Evolutionary conservation across 2,113 vertebrate species (phyloP).

Genomic region (Platycercus adscitus): DNA sequence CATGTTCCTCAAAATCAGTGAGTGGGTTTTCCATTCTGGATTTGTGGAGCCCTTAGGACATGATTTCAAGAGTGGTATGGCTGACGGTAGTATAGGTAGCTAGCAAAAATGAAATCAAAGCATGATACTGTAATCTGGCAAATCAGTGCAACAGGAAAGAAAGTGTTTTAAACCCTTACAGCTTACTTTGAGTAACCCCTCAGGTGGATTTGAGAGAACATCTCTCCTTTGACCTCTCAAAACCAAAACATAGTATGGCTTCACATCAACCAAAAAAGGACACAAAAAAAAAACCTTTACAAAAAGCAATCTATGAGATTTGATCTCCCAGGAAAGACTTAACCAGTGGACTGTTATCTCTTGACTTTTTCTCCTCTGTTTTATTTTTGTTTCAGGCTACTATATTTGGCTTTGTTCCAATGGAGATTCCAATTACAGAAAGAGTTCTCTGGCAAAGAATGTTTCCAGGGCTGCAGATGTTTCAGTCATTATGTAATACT

Average conservation of each 20-base stretch:
- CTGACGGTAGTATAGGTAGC: not conserved
- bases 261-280: not conserved
- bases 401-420: slow-evolving; percentile 50
- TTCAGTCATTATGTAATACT: slow-evolving; percentile 47
- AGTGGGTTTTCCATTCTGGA: not conserved
- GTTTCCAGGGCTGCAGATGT: slow-evolving; percentile 61
- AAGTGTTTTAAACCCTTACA: not conserved
- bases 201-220: not conserved
- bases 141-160: not conserved
- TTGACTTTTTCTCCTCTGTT: slow-evolving; percentile 4
- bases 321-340: not conserved
- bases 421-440: slow-evolving; percentile 48
- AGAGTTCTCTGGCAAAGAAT: slow-evolving; percentile 43
- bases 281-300: not conserved
- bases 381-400: slow-evolving; percentile 51
- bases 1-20: not conserved
- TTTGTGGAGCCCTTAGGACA: not conserved
- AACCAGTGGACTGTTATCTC: not conserved
- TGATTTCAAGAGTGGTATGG: not conserved
- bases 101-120: not conserved
- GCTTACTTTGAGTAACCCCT: not conserved
- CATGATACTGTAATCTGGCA: not conserved
- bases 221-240: not conserved
- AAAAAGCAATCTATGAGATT: not conserved
- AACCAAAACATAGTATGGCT: not conserved